Evolutionary conservation across 2,888 invertebrate genomes (phyloP), one percentile per base, ranked within the genome.

Genomic region (Galerucella nymphaeae): DNA sequence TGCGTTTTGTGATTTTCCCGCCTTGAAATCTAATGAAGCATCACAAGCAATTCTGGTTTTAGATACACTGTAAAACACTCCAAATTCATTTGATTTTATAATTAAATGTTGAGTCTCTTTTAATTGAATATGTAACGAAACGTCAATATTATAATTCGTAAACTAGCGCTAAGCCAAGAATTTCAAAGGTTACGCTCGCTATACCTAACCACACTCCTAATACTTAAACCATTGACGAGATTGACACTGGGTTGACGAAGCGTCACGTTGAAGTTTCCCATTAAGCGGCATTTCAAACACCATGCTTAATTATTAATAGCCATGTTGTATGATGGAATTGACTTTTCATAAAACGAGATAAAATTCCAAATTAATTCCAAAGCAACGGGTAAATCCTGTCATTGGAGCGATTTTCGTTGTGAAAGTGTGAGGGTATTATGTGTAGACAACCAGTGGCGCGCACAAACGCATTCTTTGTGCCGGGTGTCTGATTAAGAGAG

Each of bases 281-380:
- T 84, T 84, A 84, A 84, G 82, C 81, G 80, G 80, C 78, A 79
- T 78, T 77, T 77, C 80, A 82, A 83, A 82, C 81, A 82, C 77
- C 78, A 80, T 83, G 80, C 81, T 81, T 78, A 79, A 83, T 84
- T 83, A 84, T 83, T 84, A 84, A 84, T 84, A 80, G 80, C 76
- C 80, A 76, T 78, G 82, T 82, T 82, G 80, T 82, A 76, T 80
- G 79, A 80, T 79, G 81, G 80, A 83, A 83, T 82, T 82, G 82
- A 81, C 81, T 83, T 83, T 80, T 77, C 78, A 76, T 79, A 79
- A 80, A 80, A 80, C 78, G 77, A 74, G 78, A 80, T 80, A 78
- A 78, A n/a, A 80, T 76, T 80, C 75, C 75, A 76, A 77, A 79
- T 79, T 79, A 77, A 78, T 76, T 69, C 71, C 72, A 67, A 69